Conservation (phyloP, 2,888 invertebrate species). For the Coecobrya sp. region DNA sequence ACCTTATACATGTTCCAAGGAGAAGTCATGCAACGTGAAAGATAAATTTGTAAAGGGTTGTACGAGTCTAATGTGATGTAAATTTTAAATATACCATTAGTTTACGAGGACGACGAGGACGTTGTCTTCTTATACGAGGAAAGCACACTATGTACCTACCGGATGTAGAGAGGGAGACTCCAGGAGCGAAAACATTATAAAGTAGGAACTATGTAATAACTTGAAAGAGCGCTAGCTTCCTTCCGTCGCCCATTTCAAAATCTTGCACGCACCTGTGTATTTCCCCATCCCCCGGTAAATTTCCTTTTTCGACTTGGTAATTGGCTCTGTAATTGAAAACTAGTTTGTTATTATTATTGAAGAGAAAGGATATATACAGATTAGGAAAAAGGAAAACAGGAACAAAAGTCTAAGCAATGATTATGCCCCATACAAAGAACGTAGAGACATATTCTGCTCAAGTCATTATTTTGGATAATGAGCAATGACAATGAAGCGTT, state of each 20-base stretch:
- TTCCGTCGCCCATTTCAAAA: constrained; percentile 62
- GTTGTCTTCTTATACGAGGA: neutral
- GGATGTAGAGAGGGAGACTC: constrained; percentile 58
- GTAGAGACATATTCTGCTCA: too few species aligned
- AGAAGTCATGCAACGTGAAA: constrained; percentile 78
- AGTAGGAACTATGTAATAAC: constrained; percentile 41
- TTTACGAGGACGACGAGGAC: constrained; percentile 66
- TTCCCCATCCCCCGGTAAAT: neutral
- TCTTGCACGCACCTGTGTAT: constrained; percentile 75
- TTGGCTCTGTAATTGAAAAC: constrained; percentile 82
- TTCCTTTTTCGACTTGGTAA: constrained; percentile 69
- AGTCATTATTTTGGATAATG: constrained; percentile 49
- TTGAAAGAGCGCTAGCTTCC: constrained; percentile 52
- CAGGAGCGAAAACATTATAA: constrained; percentile 54
- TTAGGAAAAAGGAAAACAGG: constrained; percentile 7
- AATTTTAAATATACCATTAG: constrained; percentile 83
- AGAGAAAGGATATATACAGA: constrained; percentile 55
- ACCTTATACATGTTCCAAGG: neutral
- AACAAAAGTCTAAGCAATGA: constrained; percentile 3
- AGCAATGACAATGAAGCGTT: constrained; percentile 41
- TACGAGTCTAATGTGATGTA: constrained; percentile 81
- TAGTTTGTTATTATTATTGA: constrained; percentile 53
- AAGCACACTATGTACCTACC: constrained; percentile 26
- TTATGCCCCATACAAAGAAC: neutral
- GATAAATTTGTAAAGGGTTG: constrained; percentile 83